These are phyloP conservation scores for Zootermopsis nevadensis DNA, from an alignment of 2,888 invertebrate species.

Conservation along the genomic window DNA sequence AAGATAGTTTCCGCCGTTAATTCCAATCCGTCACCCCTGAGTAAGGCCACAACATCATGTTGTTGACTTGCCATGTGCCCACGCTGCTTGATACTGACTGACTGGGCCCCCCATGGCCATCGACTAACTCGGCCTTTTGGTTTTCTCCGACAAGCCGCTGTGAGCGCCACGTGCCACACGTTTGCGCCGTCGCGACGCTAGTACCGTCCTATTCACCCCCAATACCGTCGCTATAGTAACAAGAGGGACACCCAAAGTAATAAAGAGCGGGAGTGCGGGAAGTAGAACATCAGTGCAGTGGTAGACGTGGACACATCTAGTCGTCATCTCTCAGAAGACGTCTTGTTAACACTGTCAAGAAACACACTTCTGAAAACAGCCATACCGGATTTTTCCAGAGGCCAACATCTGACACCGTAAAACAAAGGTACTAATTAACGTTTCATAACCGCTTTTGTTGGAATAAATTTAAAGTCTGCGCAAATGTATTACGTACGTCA, in stretches of 20 bases:
- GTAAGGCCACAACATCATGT: too few species aligned
- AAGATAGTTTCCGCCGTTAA: too few species aligned
- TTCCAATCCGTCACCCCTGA: too few species aligned
- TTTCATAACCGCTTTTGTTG: too few species aligned
- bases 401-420: not conserved
- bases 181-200: conserved; percentile 37
- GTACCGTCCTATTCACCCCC: conserved; percentile 21
- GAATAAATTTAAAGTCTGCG: too few species aligned
- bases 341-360: conserved; percentile 22
- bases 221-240: conserved; percentile 1
- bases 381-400: not conserved
- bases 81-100: conserved; percentile 5
- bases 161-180: conserved; percentile 17
- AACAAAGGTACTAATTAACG: not conserved
- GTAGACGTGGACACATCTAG: conserved; percentile 19
- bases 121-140: not conserved
- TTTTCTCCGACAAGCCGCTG: conserved; percentile 7
- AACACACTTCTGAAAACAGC: not conserved
- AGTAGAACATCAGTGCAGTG: conserved; percentile 11
- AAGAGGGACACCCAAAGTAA: not conserved
- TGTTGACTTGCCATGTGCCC: not conserved
- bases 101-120: not conserved
- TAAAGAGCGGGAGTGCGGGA: not conserved
- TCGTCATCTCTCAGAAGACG: not conserved
- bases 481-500: too few species aligned